Evolutionary conservation across 2,113 vertebrate species (phyloP), one percentile per base, ranked within the genome.

Genomic region (Solea solea): DNA sequence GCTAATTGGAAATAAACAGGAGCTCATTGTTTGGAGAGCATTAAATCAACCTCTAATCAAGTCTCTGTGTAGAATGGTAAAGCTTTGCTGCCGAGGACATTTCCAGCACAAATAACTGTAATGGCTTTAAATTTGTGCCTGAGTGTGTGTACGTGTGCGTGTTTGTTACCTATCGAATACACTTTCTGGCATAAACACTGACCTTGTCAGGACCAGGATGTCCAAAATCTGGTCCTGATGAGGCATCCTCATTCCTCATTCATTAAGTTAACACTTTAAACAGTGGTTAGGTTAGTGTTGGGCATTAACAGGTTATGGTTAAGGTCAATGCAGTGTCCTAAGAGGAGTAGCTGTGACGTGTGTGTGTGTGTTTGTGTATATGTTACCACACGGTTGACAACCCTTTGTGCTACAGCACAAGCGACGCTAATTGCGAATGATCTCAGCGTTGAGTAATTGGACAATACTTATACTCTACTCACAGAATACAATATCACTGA

Each of bases 1-100:
- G 55, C 68, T 92, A 91, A 93, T 91, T 90, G 88, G 83, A 90
- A 89, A 87, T 89, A 85, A 87, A 88, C 82, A 89, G 44, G 67
- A 72, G 66, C 60, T 84, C 53, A 82, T 88, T 92, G 86, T 88
- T 88, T 75, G 70, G 77, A 88, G 83, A 75, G 82, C 76, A 82
- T 84, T 86, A 89, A 88, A 91, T 92, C 88, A 91, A 90, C 68
- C 54, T 74, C 68, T 89, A 87, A 89, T 90, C 88, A 88, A 81
- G 82, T 73, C 77, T 27, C 55, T 0, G 53, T 9, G 13, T 68
- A 55, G 53, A 72, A 82, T 8, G 46, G 72, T 73, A 61, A 72
- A 77, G 73, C 80, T 65, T 14, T 0, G 49, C 74, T 25, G 45
- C 25, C 1, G 74, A 86, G 79, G 81, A 83, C 58, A 54, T 55